Conservation (phyloP, 2,888 invertebrate genomes). For the Eucera pruinosa region DNA sequence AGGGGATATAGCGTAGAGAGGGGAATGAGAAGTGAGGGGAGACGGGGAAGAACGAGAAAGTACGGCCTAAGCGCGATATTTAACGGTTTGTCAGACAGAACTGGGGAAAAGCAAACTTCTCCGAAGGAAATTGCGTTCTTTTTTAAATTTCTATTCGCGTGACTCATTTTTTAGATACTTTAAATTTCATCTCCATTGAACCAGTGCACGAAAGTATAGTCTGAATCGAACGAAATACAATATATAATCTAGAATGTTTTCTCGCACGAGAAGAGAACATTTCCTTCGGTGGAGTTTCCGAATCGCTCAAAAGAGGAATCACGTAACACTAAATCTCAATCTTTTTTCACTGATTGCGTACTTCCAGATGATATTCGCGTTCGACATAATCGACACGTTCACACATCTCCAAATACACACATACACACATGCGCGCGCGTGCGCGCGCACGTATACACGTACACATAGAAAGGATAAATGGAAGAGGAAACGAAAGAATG, state of each 20-base stretch:
- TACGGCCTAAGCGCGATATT: conserved; percentile 75
- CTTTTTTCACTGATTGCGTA: conserved; percentile 49
- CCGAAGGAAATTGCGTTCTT: conserved; percentile 29
- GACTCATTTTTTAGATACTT: not conserved
- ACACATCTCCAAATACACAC: conserved; percentile 8
- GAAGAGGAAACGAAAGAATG: not conserved
- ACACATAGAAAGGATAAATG: not conserved
- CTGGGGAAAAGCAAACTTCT: conserved; percentile 9
- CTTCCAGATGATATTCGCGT: conserved; percentile 42
- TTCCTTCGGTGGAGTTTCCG: conserved; percentile 28
- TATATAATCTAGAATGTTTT: not conserved
- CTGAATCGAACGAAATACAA: not conserved
- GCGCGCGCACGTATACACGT: not conserved
- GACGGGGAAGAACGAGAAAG: conserved; percentile 44
- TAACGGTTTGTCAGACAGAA: conserved; percentile 28
- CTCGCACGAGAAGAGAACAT: not conserved
- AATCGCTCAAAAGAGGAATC: conserved; percentile 10
- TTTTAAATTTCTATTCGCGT: not conserved
- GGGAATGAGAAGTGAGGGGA: not conserved
- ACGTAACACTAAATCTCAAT: conserved; percentile 27
- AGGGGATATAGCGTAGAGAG: not conserved
- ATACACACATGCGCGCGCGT: too few relatives aligned
- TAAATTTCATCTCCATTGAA: not conserved
- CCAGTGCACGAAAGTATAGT: conserved; percentile 1
- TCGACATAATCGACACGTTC: conserved; percentile 29